Base-by-base conservation (phyloP, 2,113 vertebrate species). In the Gymnobelideus leadbeateri region DNA sequence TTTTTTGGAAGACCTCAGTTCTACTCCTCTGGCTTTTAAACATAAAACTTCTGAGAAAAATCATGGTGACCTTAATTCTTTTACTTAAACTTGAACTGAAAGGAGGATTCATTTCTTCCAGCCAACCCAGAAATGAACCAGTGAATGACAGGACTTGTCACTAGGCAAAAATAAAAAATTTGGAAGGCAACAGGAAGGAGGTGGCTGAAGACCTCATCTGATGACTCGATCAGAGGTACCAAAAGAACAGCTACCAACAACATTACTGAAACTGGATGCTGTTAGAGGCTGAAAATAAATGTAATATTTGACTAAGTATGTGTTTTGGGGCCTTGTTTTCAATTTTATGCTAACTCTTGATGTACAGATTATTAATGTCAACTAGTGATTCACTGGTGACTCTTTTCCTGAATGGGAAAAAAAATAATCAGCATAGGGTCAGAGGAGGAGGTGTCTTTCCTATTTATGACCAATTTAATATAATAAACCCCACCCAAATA, bases 311-410 rank as follows among this genome's bases (percentile, higher is more conserved):
- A 47, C 53, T 94, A 51, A 91, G 21, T 24, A 37, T 16, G 3
- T 31, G 26, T 91, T 55, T 54, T 77, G 21, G 12, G 26, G 52
- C 94, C 61, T 94, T 92, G 51, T 89, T 97, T 95, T 92, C 54
- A 89, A 96, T 94, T 26, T 94, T 77, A 92, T 90, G 91, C 57
- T 95, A 52, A 61, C 61, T 94, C 0, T 28, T 25, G 47, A 91
- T 61, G 94, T 37, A 3, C 96, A 77, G 28, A 93, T 55, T 90
- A 94, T 92, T 92, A 77, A 90, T 93, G 31, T 37, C 96, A 92
- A 95, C 91, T 92, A 96, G 90, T 24, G 91, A 77, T 89, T 94
- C 55, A 92, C 2, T 52, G 90, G 93, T 57, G 51, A 77, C 47
- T 28, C 92, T 92, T 94, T 92, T 50, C 47, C 11, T 91, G 47